Evolutionary conservation across 2,797 vertebrate genomes (phyloP).

Genomic region (Ctenopoma multispine): DNA sequence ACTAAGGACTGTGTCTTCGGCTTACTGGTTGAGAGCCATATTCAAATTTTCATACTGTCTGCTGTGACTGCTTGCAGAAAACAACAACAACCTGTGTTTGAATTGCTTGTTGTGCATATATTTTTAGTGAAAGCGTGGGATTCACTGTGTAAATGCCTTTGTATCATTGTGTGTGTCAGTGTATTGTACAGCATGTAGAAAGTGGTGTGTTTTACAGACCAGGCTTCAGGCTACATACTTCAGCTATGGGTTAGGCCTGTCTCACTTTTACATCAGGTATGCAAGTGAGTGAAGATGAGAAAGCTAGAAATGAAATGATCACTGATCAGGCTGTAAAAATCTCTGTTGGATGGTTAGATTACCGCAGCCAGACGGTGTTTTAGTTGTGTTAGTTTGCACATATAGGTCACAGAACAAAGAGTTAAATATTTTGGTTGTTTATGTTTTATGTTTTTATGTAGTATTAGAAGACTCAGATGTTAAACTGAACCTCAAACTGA

Average conservation of each 20-base stretch:
- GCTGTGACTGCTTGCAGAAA: background rate
- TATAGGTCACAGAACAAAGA: constrained; percentile 3
- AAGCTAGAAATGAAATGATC: constrained; percentile 49
- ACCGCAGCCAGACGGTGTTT: constrained; percentile 43
- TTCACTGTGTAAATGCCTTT: background rate
- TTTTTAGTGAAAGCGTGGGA: background rate
- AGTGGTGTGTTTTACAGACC: constrained; percentile 26
- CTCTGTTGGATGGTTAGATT: constrained; percentile 30
- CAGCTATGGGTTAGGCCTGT: constrained; percentile 33
- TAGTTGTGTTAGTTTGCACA: constrained; percentile 18
- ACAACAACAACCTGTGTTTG: background rate
- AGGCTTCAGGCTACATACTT: constrained; percentile 35
- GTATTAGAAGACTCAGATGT: constrained; percentile 9
- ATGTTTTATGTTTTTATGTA: constrained; percentile 1
- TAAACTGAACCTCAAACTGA: constrained; percentile 12
- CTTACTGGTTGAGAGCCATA: background rate
- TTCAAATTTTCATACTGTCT: too few relatives aligned
- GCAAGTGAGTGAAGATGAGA: constrained; percentile 22
- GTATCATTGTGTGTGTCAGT: constrained; percentile 22
- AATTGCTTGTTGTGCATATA: background rate
- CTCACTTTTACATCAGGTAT: constrained; percentile 48
- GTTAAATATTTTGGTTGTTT: background rate
- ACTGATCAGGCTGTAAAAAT: constrained; percentile 38
- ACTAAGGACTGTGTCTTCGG: background rate
- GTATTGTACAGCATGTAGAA: background rate